phyloP scores from a whole-genome alignment of 1,140 invertebrate species.

The Conus ventricosus region DNA sequence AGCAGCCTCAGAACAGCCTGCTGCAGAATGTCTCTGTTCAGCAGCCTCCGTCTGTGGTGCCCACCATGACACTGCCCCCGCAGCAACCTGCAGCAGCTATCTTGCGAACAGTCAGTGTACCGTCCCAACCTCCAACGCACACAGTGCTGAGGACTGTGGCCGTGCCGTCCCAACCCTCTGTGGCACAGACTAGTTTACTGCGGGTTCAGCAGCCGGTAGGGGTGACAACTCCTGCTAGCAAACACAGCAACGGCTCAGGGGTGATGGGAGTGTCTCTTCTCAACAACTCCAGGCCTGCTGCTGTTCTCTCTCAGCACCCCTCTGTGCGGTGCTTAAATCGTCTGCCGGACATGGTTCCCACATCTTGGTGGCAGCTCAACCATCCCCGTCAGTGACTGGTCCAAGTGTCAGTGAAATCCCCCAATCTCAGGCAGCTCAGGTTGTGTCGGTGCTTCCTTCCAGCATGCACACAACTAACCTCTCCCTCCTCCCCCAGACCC shows the following conservation, averaged over 20 bases:
- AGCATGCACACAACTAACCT: background rate
- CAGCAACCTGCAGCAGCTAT: background rate
- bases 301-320: background rate
- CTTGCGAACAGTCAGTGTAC: background rate
- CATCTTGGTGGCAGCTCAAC: background rate
- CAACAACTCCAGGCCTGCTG: background rate
- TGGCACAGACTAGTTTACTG: conserved; percentile 13
- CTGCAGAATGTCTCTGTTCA: background rate
- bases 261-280: conserved; percentile 25
- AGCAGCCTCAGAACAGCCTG: conserved; percentile 4
- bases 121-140: background rate
- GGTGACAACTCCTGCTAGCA: background rate
- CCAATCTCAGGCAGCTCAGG: conserved; percentile 30
- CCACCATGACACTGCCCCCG: background rate
- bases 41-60: conserved; percentile 5
- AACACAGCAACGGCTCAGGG: background rate
- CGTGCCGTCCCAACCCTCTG: background rate
- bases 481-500: conserved; percentile 20
- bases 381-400: background rate
- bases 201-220: background rate
- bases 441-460: conserved; percentile 21
- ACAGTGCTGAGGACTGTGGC: conserved; percentile 3
- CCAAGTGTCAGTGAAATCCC: conserved; percentile 16
- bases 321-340: background rate
- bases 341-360: background rate